Evolutionary conservation across 2,113 vertebrate species (phyloP), one percentile per base, ranked within the genome.

Genomic region (Pica pica): DNA sequence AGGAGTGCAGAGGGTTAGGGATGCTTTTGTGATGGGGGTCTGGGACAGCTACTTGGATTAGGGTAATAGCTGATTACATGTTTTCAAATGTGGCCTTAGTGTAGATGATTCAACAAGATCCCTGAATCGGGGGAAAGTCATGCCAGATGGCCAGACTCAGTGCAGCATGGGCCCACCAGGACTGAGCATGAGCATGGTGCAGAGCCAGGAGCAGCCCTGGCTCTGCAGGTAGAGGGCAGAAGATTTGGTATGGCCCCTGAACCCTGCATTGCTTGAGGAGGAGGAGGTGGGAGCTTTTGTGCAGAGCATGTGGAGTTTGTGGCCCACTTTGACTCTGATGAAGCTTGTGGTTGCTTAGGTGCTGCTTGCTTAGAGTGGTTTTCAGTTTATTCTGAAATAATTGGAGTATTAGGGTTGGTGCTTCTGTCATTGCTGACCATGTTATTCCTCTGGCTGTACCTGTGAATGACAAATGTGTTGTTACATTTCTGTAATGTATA

Each of bases 101-200:
- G 14, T 50, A 42, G n/a, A 7, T 63, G 19, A 26, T 68, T 26
- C 16, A 53, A 2, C 2, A 31, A 41, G 46, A 68, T 57, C 31
- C 30, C 16, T 64, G 82, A 63, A 46, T 35, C 0, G 3, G 41
- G 20, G 24, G 22, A 26, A 16, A 6, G 46, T 37, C 0, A 1
- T 21, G 13, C 5, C 8, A 20, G 11, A 9, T 68, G 44, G 15
- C 11, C 30, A 11, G 33, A 18, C 55, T 71, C 30, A 4, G 30
- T 11, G 60, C 35, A 28, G 21, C 0, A 0, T 50, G 35, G 20
- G 13, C 33, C 33, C 20, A 8, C 8, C 6, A 1, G 39, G 41
- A 6, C 26, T 53, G 59, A 42, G 10, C 14, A 3, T 13, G 53
- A 23, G 28, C 5, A 0, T 10, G 42, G 26, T 33, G 19, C 41